phyloP scores from a whole-genome alignment of 2,888 invertebrate species.

The Dinocampus coccinellae region DNA sequence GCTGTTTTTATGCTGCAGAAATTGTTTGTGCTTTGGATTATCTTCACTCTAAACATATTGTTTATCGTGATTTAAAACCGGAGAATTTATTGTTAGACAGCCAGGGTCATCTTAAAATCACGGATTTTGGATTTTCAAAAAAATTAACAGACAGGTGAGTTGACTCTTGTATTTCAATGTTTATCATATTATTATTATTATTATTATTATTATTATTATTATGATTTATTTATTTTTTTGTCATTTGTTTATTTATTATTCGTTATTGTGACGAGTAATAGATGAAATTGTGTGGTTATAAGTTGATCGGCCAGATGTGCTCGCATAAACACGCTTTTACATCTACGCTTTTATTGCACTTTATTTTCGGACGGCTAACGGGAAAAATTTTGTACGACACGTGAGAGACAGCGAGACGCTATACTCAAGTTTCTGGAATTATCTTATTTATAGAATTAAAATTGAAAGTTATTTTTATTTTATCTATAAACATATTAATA shows the following conservation, averaged over 20 bases:
- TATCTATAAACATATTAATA: background rate
- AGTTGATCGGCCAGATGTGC: slow-evolving; percentile 41
- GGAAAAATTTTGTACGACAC: background rate
- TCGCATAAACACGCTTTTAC: slow-evolving; percentile 43
- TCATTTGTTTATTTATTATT: background rate
- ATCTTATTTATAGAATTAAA: slow-evolving; percentile 6
- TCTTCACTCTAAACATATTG: slow-evolving; percentile 89
- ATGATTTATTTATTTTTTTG: too few species aligned
- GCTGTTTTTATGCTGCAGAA: slow-evolving; percentile 94
- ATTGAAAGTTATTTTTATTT: background rate
- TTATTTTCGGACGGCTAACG: slow-evolving; percentile 42
- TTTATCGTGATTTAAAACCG: slow-evolving; percentile 91
- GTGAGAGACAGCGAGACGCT: slow-evolving; percentile 22
- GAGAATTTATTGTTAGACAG: slow-evolving; percentile 93
- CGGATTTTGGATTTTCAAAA: slow-evolving; percentile 98
- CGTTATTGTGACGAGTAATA: slow-evolving; percentile 7
- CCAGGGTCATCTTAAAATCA: slow-evolving; percentile 96
- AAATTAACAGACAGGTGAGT: slow-evolving; percentile 84
- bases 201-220: too few species aligned
- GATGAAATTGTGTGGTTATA: slow-evolving; percentile 18
- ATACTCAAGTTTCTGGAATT: slow-evolving; percentile 14
- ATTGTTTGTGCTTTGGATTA: slow-evolving; percentile 95
- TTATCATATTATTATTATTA: too few species aligned
- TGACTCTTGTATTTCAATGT: too few species aligned
- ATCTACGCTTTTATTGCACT: slow-evolving; percentile 42